phyloP scores from a whole-genome alignment of 2,888 invertebrate species.

The Heliconius sara region DNA sequence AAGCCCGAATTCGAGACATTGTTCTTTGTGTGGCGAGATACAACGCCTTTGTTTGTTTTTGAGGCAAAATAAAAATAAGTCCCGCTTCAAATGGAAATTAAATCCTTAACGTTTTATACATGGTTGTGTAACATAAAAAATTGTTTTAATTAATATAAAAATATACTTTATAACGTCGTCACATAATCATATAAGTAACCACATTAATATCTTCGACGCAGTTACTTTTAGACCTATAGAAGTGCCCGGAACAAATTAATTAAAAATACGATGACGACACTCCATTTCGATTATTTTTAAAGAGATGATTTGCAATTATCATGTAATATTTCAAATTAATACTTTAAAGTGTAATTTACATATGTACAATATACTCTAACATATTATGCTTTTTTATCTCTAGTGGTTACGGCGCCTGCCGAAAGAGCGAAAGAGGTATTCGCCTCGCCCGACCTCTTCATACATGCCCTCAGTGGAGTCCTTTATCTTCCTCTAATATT shows the following conservation, averaged over 20 bases:
- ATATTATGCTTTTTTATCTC: too few relatives aligned
- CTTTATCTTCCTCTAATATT: too few relatives aligned
- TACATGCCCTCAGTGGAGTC: too few relatives aligned
- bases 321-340: not conserved
- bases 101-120: not conserved
- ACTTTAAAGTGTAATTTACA: not conserved
- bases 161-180: not conserved
- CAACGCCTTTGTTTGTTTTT: too few relatives aligned
- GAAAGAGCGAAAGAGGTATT: too few relatives aligned
- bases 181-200: not conserved
- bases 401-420: too few relatives aligned
- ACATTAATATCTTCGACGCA: not conserved
- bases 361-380: too few relatives aligned
- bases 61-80: not conserved
- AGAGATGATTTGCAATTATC: not conserved
- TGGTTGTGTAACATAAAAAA: not conserved
- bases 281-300: not conserved
- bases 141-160: not conserved
- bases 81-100: not conserved
- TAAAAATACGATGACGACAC: constrained; percentile 11
- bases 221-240: not conserved
- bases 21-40: too few relatives aligned
- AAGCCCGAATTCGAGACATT: too few relatives aligned
- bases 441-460: too few relatives aligned
- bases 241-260: constrained; percentile 16